phyloP scores from a whole-genome alignment of 2,113 vertebrate species.

The Microcebus griseorufus region DNA sequence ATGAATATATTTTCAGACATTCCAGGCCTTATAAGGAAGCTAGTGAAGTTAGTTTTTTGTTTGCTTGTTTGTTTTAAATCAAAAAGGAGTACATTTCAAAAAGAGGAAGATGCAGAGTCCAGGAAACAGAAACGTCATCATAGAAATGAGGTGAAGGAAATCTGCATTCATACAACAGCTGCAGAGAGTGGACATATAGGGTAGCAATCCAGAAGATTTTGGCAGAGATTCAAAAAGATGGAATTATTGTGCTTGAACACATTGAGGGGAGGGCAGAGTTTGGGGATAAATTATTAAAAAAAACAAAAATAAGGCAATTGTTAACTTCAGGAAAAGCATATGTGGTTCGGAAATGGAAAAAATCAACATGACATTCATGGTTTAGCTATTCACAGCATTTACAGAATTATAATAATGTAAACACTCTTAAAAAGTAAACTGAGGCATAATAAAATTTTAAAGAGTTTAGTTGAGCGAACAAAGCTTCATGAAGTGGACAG shows the following conservation, averaged over 20 bases:
- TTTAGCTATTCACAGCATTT: background rate
- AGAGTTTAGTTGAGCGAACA: background rate
- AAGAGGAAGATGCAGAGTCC: background rate
- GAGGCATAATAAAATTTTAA: background rate
- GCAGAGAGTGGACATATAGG: no score
- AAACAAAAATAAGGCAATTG: background rate
- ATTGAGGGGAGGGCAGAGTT: background rate
- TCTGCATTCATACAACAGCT: background rate
- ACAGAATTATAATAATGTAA: background rate
- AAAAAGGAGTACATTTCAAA: background rate
- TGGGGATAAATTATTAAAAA: background rate
- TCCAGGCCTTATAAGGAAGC: background rate
- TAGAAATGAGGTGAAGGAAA: background rate
- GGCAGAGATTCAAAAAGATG: background rate
- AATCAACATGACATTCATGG: background rate
- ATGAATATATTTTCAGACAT: background rate
- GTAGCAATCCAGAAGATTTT: background rate
- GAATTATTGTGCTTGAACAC: background rate
- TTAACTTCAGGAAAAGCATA: background rate
- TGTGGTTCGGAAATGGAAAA: constrained; percentile 1
- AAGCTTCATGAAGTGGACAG: background rate
- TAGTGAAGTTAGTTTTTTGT: background rate
- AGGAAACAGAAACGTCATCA: background rate
- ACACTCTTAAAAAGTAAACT: background rate
- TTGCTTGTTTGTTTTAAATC: background rate